Conservation (phyloP, 1,140 invertebrate species). For the Brachionus koreanus region DNA sequence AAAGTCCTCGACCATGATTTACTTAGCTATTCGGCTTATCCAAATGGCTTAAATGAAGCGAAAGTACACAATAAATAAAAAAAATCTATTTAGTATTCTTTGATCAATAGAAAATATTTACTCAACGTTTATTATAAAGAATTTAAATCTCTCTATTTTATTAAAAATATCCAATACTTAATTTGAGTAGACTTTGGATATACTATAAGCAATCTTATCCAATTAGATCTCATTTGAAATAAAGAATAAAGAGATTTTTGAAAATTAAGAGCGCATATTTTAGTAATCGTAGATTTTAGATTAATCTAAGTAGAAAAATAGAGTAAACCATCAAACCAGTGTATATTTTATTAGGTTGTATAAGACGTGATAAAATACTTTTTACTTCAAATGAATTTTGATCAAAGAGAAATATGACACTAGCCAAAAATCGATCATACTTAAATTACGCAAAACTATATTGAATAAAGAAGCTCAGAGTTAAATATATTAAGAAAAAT, state of each 20-base stretch:
- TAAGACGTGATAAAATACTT: background rate
- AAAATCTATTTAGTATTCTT: background rate
- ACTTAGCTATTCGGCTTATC: background rate
- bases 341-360: background rate
- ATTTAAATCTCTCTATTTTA: background rate
- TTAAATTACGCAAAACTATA: no score
- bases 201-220: background rate
- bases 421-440: background rate
- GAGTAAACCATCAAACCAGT: background rate
- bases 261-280: background rate
- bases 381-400: background rate
- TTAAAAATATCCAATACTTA: background rate
- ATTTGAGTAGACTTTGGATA: background rate
- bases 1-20: background rate
- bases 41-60: background rate
- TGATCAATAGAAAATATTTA: constrained; percentile 1
- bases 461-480: no score
- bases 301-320: background rate
- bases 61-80: background rate
- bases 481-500: no score
- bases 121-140: background rate
- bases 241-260: background rate
- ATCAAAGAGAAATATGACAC: background rate
- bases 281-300: background rate
- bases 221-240: background rate